Percentiles rank a stretch among this genome's conserved stretches.
Evolutionary conservation across 2,113 vertebrate genomes (phyloP).

Genomic region (Chaetorhynchus papuensis): DNA sequence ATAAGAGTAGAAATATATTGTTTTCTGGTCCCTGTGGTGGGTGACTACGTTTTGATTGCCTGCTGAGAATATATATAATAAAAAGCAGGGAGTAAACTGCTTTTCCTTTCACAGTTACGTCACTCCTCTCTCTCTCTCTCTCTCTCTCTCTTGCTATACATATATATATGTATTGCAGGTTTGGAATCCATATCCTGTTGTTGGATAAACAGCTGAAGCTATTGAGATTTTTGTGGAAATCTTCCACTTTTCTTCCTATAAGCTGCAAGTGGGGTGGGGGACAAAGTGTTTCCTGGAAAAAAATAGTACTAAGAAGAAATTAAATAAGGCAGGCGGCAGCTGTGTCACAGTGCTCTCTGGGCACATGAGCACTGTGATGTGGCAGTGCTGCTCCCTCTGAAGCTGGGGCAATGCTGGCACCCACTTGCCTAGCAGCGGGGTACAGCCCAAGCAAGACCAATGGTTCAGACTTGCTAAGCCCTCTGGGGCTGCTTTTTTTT

Average conservation of each 20-base stretch:
- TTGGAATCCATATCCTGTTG: not conserved
- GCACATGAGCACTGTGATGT: rapidly evolving
- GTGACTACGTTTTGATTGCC: not conserved
- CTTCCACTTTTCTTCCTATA: not conserved
- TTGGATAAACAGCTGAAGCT: not conserved
- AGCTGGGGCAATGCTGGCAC: not conserved
- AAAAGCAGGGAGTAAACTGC: not conserved
- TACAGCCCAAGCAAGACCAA: not conserved
- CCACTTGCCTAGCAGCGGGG: rapidly evolving
- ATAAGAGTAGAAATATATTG: not conserved
- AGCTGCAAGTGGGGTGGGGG: rapidly evolving
- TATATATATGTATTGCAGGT: not conserved
- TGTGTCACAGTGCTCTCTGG: rapidly evolving
- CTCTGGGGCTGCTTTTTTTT: not conserved
- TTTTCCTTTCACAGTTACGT: slow-evolving; percentile 20
- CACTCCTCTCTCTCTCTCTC: not conserved
- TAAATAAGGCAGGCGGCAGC: not conserved
- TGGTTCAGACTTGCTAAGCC: not conserved
- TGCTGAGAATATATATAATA: slow-evolving; percentile 13
- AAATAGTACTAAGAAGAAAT: not conserved
- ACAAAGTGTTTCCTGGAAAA: not conserved
- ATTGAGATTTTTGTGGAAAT: not conserved
- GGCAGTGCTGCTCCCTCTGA: not conserved
- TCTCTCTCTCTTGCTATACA: too few species aligned
- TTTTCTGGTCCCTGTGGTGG: not conserved